Conservation (phyloP, 2,113 vertebrate genomes). For the Propithecus coquereli region DNA sequence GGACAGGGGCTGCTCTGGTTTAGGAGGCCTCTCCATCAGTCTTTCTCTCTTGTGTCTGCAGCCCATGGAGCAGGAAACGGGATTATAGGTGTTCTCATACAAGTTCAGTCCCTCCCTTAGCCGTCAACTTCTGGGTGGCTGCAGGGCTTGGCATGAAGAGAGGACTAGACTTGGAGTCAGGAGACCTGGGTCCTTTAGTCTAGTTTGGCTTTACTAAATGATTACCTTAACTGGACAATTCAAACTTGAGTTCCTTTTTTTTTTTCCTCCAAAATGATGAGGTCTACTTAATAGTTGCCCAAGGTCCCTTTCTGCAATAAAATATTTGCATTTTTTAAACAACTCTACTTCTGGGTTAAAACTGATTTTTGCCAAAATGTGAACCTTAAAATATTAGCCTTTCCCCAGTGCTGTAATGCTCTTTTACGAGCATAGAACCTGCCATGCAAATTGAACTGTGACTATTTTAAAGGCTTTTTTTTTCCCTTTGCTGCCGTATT, state of each 20-base stretch:
- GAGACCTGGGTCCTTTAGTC: neutral
- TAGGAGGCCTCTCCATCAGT: neutral
- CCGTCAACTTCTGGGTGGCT: neutral
- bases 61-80: neutral
- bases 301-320: neutral
- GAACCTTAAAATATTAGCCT: neutral
- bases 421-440: neutral
- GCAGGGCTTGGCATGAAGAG: neutral
- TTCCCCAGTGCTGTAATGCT: neutral
- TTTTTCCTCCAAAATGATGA: neutral
- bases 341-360: conserved; percentile 7
- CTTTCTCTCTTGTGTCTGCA: neutral
- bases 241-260: neutral
- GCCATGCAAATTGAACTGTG: neutral
- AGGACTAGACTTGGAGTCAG: neutral
- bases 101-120: neutral
- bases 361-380: conserved; percentile 1
- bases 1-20: neutral
- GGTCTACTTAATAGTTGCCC: neutral
- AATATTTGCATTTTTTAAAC: neutral
- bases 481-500: neutral
- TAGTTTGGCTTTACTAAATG: neutral
- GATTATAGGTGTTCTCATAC: neutral
- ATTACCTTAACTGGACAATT: neutral
- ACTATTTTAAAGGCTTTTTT: neutral